Evolutionary conservation across 2,797 vertebrate genomes (phyloP).

Genomic region (Psittacula echo): DNA sequence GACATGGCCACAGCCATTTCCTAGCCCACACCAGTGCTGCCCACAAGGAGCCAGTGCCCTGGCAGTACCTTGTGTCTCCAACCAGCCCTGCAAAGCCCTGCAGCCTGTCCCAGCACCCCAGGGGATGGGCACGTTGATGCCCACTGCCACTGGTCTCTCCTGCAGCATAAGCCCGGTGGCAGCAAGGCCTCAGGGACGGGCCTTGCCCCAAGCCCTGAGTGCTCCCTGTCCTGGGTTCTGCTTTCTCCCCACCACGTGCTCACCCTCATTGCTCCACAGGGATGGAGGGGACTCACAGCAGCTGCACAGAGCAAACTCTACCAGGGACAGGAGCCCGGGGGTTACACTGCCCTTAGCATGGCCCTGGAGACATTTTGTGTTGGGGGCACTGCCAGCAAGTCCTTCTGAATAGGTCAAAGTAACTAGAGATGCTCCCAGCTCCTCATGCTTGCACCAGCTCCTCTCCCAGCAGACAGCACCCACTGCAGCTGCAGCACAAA

Average conservation of each 20-base stretch:
- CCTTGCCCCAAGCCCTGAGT: rapidly evolving
- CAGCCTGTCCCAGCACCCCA: not conserved
- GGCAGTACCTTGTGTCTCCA: not conserved
- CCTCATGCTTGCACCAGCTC: not conserved
- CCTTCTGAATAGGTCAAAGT: not conserved
- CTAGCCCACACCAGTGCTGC: not conserved
- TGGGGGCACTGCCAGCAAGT: not conserved
- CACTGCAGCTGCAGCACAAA: not conserved
- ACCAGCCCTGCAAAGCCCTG: rapidly evolving
- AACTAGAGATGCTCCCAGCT: not conserved
- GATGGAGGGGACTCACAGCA: rapidly evolving
- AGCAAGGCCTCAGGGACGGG: rapidly evolving
- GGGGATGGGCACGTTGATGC: too few species aligned
- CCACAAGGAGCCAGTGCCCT: not conserved
- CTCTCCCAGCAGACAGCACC: not conserved
- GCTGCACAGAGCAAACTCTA: rapidly evolving
- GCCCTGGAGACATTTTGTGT: not conserved
- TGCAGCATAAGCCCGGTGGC: not conserved
- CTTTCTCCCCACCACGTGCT: rapidly evolving
- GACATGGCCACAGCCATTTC: rapidly evolving
- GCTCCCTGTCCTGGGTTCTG: too few species aligned
- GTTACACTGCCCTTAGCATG: not conserved
- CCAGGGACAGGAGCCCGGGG: rapidly evolving
- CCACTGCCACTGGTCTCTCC: too few species aligned
- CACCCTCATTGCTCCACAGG: rapidly evolving